phyloP scores from a whole-genome alignment of 1,140 invertebrate genomes.

The Callitettix versicolor region DNA sequence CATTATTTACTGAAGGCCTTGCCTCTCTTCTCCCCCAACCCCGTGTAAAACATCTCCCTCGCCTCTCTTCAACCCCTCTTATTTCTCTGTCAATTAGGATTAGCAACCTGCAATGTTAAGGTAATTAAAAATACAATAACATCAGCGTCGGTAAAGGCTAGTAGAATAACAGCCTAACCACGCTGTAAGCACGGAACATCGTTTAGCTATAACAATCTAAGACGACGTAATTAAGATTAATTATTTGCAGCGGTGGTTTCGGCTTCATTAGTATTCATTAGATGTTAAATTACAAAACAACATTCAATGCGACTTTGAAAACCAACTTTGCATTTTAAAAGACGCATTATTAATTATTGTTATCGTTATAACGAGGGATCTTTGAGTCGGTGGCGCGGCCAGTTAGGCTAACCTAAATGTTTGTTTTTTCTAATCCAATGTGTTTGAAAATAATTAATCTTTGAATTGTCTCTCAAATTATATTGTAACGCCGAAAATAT shows the following conservation, averaged over 20 bases:
- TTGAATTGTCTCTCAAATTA: no score
- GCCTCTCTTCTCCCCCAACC: background rate
- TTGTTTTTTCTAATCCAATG: no score
- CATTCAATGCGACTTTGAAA: background rate
- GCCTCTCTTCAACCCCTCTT: conserved; percentile 2
- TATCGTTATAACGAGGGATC: no score
- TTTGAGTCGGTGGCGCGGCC: no score
- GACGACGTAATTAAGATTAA: background rate
- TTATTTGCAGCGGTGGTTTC: no score
- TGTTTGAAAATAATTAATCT: no score
- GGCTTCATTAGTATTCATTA: no score
- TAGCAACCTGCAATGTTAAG: conserved; percentile 8
- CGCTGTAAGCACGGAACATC: background rate
- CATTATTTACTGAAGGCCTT: conserved; percentile 18
- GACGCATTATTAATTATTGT: no score
- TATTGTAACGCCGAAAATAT: no score
- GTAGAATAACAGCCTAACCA: conserved; percentile 4
- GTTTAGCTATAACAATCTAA: background rate
- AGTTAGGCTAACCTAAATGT: no score
- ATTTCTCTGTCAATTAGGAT: conserved; percentile 10
- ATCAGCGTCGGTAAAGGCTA: conserved; percentile 3
- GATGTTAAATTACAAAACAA: background rate
- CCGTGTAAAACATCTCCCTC: background rate
- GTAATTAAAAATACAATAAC: conserved; percentile 18
- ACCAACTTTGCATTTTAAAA: background rate